These are phyloP conservation scores for Ceratitis capitata DNA, from an alignment of 1,140 invertebrate genomes.

Conservation along the genomic window DNA sequence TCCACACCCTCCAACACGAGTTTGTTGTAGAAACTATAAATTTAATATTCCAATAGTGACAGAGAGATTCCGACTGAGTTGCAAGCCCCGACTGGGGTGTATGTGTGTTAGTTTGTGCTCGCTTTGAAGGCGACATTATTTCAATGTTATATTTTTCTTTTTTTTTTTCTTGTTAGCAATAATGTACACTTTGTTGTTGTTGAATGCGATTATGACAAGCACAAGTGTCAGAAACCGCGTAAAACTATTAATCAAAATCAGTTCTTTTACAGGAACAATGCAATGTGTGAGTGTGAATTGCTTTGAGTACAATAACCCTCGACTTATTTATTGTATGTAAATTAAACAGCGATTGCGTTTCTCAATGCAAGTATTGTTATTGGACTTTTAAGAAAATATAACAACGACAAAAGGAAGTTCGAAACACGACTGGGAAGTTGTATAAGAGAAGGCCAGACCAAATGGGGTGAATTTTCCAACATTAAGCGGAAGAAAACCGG, in stretches of 20 bases:
- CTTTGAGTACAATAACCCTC: not conserved
- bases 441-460: no score
- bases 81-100: not conserved
- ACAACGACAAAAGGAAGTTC: no score
- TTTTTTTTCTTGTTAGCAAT: conserved; percentile 10
- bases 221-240: conserved; percentile 43
- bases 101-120: not conserved
- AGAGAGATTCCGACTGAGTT: not conserved
- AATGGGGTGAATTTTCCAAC: no score
- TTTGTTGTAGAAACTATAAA: not conserved
- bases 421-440: no score
- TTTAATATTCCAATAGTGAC: not conserved
- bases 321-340: not conserved
- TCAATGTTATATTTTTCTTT: not conserved
- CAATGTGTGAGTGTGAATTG: not conserved
- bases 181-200: not conserved
- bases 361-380: no score
- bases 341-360: not conserved
- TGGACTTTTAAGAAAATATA: no score
- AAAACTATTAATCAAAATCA: conserved; percentile 47
- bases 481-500: no score
- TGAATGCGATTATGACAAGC: conserved; percentile 39
- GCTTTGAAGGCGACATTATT: not conserved
- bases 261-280: not conserved
- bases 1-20: not conserved